These are phyloP conservation scores for Anoplopoma fimbria DNA, from an alignment of 2,113 vertebrate genomes.

Conservation along the genomic window DNA sequence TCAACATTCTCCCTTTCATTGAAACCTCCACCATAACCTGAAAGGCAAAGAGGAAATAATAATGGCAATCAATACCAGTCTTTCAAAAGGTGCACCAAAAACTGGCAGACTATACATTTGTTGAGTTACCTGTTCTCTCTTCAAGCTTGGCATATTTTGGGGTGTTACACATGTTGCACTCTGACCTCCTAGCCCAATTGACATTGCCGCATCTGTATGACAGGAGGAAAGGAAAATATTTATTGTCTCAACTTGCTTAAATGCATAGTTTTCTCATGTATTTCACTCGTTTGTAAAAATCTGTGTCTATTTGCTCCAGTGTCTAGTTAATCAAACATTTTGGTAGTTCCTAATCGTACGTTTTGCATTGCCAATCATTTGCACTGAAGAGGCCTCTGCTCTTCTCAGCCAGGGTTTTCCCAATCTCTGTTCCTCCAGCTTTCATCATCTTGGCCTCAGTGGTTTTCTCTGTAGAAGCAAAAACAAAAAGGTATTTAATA, in stretches of 20 bases:
- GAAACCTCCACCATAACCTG: conserved; percentile 99
- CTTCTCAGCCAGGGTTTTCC: conserved; percentile 98
- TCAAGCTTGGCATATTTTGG: conserved; percentile 98
- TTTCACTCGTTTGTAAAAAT: background rate
- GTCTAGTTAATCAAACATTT: background rate
- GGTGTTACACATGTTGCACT: conserved; percentile 99
- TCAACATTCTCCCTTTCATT: conserved; percentile 98
- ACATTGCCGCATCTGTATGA: conserved; percentile 93
- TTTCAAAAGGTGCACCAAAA: background rate
- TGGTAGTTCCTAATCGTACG: conserved; percentile 79
- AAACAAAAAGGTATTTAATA: background rate
- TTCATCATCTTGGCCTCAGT: conserved; percentile 99
- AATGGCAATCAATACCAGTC: background rate
- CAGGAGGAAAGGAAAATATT: background rate
- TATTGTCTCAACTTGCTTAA: background rate
- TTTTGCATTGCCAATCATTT: conserved; percentile 99
- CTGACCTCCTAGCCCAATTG: conserved; percentile 97
- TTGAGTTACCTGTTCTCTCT: conserved; percentile 92
- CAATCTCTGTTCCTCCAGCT: conserved; percentile 98
- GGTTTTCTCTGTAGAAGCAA: conserved; percentile 89
- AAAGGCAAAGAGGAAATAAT: background rate
- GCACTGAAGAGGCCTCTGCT: conserved; percentile 97
- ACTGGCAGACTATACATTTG: accelerated
- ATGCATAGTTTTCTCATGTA: background rate
- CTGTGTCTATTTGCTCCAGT: background rate